A percentile compares a stretch with the other conserved stretches of the same genome.
phyloP scores from a whole-genome alignment of 1,140 invertebrate species.

The Samia ricini region DNA sequence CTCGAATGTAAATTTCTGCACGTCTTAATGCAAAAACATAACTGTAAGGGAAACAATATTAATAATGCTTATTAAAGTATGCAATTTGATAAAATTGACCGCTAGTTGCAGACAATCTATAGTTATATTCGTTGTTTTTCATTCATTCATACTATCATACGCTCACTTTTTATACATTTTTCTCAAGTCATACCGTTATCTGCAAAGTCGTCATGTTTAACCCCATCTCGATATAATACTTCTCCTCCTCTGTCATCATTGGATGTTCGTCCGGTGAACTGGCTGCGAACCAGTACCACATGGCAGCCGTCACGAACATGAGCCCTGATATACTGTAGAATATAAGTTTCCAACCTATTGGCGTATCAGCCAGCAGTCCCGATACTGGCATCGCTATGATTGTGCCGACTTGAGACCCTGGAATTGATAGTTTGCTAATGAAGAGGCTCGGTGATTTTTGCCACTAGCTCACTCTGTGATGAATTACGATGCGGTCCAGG shows the following conservation, averaged over 20 bases:
- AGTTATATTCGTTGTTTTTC: too few relatives aligned
- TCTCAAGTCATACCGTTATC: not conserved
- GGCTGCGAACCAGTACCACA: slow-evolving; percentile 82
- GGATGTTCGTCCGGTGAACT: slow-evolving; percentile 81
- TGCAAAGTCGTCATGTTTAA: slow-evolving; percentile 5
- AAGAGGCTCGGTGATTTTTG: too few relatives aligned
- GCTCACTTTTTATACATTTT: too few relatives aligned
- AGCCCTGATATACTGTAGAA: slow-evolving; percentile 87
- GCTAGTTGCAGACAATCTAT: too few relatives aligned
- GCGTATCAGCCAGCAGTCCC: slow-evolving; percentile 81
- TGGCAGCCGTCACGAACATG: slow-evolving; percentile 79
- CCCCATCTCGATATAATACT: slow-evolving; percentile 79
- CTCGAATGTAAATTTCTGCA: too few relatives aligned
- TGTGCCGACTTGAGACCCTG: slow-evolving; percentile 84
- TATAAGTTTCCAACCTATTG: slow-evolving; percentile 86
- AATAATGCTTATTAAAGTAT: too few relatives aligned
- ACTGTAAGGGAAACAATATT: too few relatives aligned
- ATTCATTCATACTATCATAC: too few relatives aligned
- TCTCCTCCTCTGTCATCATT: slow-evolving; percentile 80
- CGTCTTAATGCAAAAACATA: too few relatives aligned
- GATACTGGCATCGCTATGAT: slow-evolving; percentile 84
- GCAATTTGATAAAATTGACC: too few relatives aligned
- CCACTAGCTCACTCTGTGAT: too few relatives aligned
- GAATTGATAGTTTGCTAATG: not conserved
- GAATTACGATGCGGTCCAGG: too few relatives aligned